Percentiles rank a stretch among this genome's conserved stretches.
phyloP scores from a whole-genome alignment of 2,888 invertebrate genomes.

The Ornithoptera alexandrae region DNA sequence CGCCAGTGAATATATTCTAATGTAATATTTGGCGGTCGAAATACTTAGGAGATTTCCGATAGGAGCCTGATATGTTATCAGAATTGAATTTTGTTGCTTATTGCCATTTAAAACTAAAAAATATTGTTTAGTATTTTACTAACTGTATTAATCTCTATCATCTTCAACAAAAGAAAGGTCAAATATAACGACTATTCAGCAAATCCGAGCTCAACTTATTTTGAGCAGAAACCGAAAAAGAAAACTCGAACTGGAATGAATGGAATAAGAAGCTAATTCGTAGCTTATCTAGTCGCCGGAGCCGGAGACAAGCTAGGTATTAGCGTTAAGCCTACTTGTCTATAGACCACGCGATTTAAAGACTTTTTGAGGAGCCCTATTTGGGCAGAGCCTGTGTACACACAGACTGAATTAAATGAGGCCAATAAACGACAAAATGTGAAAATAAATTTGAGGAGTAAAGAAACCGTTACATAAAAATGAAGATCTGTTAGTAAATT shows the following conservation, averaged over 20 bases:
- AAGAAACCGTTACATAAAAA: no score
- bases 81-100: no score
- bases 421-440: no score
- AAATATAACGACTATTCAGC: neutral
- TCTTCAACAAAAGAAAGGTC: neutral
- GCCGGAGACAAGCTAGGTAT: constrained; percentile 17
- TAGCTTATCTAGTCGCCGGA: constrained; percentile 22
- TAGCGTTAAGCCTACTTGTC: constrained; percentile 23
- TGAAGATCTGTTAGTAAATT: no score
- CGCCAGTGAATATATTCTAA: no score
- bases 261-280: constrained; percentile 21
- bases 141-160: no score
- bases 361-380: constrained; percentile 15
- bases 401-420: neutral
- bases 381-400: constrained; percentile 7
- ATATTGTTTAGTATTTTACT: no score
- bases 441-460: no score
- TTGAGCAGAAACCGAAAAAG: neutral
- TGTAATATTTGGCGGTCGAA: no score
- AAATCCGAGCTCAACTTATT: constrained; percentile 21
- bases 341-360: constrained; percentile 18
- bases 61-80: no score
- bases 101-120: no score
- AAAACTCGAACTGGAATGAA: constrained; percentile 13
- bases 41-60: no score